Evolutionary conservation across 1,140 invertebrate species (phyloP), one percentile per base, ranked within the genome.

Genomic region (Sesamia nonagrioides): DNA sequence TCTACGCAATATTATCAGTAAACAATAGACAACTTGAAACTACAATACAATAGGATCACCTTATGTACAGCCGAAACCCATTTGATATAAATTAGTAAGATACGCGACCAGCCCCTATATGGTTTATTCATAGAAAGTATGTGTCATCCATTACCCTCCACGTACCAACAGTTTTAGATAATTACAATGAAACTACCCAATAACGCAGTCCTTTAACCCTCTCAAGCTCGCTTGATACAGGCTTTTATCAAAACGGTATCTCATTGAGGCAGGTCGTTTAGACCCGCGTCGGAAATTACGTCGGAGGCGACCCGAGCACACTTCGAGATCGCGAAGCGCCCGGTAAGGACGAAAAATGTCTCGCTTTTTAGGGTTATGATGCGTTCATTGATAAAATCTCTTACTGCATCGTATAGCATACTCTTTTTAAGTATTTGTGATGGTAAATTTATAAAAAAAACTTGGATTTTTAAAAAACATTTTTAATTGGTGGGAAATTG

Each of bases 231-330:
- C 71, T 54, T 78, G 79, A 85, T 85, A 83, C 56, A 61, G 75
- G 54, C 48, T 77, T 80, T 81, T 85, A 85, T 83, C 82, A 79
- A 81, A 83, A 75, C 68, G 77, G 66, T 82, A 84, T 85, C 82
- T 80, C 77, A 81, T 84, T 82, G 84, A 82, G 78, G 75, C 82
- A 82, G 80, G 82, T 81, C 84, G 78, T 84, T 83, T 79, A 42
- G 76, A 60, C 45, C 71, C 68, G 71, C 60, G 60, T 72, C 58
- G 82, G 82, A 84, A 85, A 85, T 85, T 85, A 84, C 78, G 69
- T 78, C 78, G 80, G 81, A 42, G 74, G 18, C 50, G 63, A 82
- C 50, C 61, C 77, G 45, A 72, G 52, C 40, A 15, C 27, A 33
- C 48, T 71, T 11, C 2, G 11, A 54, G 60, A 35, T 50, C 74